phyloP scores from a whole-genome alignment of 1,140 invertebrate genomes.

The Vanessa tameamea region DNA sequence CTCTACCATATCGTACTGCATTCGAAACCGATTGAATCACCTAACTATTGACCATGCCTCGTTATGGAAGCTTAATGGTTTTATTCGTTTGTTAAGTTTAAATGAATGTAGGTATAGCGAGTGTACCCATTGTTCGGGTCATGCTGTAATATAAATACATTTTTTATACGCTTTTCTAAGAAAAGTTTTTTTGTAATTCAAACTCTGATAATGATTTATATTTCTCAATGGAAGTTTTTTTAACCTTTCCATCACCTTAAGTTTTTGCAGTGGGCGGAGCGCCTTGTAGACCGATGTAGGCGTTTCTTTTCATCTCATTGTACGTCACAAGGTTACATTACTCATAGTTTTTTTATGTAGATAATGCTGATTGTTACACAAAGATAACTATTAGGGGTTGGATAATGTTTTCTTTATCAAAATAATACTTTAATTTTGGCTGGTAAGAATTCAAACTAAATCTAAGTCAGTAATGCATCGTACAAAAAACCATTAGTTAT shows the following conservation, averaged over 20 bases:
- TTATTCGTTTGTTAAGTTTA: conserved; percentile 10
- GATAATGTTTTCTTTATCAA: too few relatives aligned
- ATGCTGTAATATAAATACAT: background rate
- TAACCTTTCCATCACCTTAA: conserved; percentile 24
- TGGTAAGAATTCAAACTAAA: too few relatives aligned
- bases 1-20: conserved; percentile 20
- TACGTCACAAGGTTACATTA: conserved; percentile 59
- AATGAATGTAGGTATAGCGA: background rate
- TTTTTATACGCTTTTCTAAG: background rate
- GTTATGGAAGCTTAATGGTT: conserved; percentile 22
- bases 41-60: conserved; percentile 23
- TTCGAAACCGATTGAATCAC: conserved; percentile 23
- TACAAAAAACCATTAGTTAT: background rate
- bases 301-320: conserved; percentile 47
- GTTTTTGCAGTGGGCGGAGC: conserved; percentile 73
- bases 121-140: background rate
- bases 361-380: background rate
- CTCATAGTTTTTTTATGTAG: conserved; percentile 25
- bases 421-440: too few relatives aligned
- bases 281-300: conserved; percentile 62
- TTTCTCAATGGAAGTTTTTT: conserved; percentile 1
- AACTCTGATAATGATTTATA: background rate
- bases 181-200: background rate
- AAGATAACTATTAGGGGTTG: too few relatives aligned
- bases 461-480: background rate